These are phyloP conservation scores for Exephanes ischioxanthus DNA, from an alignment of 2,888 invertebrate species.

Conservation along the genomic window DNA sequence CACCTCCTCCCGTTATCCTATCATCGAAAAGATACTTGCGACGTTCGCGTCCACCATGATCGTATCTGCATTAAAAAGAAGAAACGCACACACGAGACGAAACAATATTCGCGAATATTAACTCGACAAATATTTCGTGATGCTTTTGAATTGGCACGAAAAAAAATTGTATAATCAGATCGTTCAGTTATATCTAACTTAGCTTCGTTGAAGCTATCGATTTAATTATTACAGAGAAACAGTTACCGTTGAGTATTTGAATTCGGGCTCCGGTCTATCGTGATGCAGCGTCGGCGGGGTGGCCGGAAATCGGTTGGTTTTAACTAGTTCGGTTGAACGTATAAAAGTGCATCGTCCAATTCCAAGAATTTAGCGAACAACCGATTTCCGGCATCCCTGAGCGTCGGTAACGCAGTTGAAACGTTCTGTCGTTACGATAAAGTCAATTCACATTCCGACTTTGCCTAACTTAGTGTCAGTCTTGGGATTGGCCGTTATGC, in stretches of 20 bases:
- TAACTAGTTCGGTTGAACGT: not conserved
- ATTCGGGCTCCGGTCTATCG: not conserved
- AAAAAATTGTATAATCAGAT: not conserved
- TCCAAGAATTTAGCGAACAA: not conserved
- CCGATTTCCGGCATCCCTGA: no score
- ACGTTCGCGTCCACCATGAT: not conserved
- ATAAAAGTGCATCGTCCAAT: not conserved
- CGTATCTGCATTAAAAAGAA: not conserved
- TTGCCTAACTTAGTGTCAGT: conserved; percentile 97
- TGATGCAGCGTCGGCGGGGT: not conserved
- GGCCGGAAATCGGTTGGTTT: not conserved
- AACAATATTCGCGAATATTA: not conserved
- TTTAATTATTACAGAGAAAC: conserved; percentile 3
- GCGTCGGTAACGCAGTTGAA: not conserved
- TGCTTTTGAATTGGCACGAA: not conserved
- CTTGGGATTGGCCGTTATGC: conserved; percentile 97
- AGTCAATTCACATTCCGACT: conserved; percentile 89
- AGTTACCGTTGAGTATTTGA: conserved; percentile 41
- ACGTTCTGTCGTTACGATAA: not conserved
- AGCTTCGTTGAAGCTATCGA: not conserved
- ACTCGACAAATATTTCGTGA: not conserved
- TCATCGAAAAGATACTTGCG: not conserved
- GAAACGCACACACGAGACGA: not conserved
- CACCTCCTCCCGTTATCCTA: not conserved
- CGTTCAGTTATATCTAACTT: not conserved